Evolutionary conservation across 2,888 invertebrate species (phyloP).

Genomic region (Rutpela maculata): DNA sequence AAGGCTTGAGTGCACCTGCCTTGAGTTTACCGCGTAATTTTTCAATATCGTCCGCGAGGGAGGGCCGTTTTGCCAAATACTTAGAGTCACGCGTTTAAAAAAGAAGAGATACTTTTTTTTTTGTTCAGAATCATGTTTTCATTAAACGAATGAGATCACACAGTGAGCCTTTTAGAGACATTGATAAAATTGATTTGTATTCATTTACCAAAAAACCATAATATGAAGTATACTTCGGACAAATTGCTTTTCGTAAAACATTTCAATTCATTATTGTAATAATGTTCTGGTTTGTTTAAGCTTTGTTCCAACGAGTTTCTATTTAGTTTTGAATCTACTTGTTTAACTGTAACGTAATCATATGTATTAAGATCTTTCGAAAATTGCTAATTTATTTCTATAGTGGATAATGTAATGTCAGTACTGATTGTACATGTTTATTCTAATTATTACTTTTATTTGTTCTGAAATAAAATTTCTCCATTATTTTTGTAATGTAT

Average conservation of each 20-base stretch:
- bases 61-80: conserved; percentile 62
- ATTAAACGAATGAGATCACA: conserved; percentile 24
- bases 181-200: conserved; percentile 49
- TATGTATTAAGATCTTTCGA: not conserved
- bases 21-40: conserved; percentile 64
- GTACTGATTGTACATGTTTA: conserved; percentile 40
- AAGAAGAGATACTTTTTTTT: conserved; percentile 52
- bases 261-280: not conserved
- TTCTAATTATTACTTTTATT: conserved; percentile 19
- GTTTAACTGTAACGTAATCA: not conserved
- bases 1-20: conserved; percentile 71
- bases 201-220: not conserved
- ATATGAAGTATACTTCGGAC: conserved; percentile 31
- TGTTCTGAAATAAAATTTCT: conserved; percentile 26
- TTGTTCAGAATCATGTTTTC: conserved; percentile 43
- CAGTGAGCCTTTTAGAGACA: conserved; percentile 45
- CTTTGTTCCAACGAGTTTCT: not conserved
- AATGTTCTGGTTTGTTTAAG: not conserved
- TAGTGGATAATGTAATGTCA: conserved; percentile 38
- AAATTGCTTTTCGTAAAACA: conserved; percentile 1
- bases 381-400: conserved; percentile 7
- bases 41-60: conserved; percentile 66
- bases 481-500: conserved; percentile 54
- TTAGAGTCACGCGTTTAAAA: conserved; percentile 57
- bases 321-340: not conserved